Base-by-base conservation (phyloP, 2,113 vertebrate genomes). In the Coracopsis vasa region DNA sequence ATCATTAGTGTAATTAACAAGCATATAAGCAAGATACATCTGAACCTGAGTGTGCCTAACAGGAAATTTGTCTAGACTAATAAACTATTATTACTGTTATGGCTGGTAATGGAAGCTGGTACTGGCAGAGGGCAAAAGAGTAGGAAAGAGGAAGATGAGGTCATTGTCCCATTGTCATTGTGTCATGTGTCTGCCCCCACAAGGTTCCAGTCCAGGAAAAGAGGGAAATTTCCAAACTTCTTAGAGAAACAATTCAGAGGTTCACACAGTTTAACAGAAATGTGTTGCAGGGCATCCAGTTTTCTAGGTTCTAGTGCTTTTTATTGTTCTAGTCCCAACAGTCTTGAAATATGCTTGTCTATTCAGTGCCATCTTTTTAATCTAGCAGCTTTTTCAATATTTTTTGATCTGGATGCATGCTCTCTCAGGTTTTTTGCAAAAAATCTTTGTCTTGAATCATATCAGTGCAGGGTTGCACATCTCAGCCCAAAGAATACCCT, bases 111-210 rank as follows among this genome's bases (percentile, higher is more conserved):
- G 10, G 35, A 39, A 28, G 23, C 17, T 61, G 15, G 7, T 51
- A n/a, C 7, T 25, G 27, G 13, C 21, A 92, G 27, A 75, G 5
- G 19, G 1, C 7, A 87, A 87, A 58, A 81, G 7, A 48, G 7
- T 11, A 65, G 11, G 8, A 88, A 83, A 29, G 12, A 83, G 16
- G 42, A 67, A 70, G 11, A 74, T 15, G 11, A 66, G 13, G 13
- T n/a, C 23, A 10, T 28, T 65, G 7, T n/a, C 8, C 14, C 3
- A 0, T 51, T 5, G 0, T 41, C 18, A 2, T 14, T 5, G 2
- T 1, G 0, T 33, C 2, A 5, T 29, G 3, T 14, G 31, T 7
- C 14, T 44, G 17, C 15, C 4, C 5, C 5, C 27, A 4, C 11
- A 48, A n/a, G 23, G 16, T 39, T 73, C 84, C 27, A 50, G 23